Evolutionary conservation across 2,113 vertebrate species (phyloP), one percentile per base, ranked within the genome.

Genomic region (Albula glossodonta): DNA sequence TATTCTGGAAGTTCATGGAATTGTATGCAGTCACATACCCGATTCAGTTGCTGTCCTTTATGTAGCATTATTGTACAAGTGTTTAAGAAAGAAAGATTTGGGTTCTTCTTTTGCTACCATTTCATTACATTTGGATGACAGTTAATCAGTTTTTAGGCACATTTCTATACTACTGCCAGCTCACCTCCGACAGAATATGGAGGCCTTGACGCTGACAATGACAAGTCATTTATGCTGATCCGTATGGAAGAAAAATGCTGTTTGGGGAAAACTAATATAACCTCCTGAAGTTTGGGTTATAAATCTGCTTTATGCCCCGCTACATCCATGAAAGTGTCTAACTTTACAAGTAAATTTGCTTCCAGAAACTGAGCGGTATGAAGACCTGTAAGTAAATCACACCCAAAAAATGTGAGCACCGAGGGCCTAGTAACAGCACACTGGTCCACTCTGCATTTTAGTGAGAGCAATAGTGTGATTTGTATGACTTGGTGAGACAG

Each of bases 331-430:
- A 74, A 74, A 74, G 17, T 74, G 70, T 31, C 70, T 25, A 74
- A 74, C 70, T 74, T 74, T 74, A 74, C 70, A 74, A 74, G 70
- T 74, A 74, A 74, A 74, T 74, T 74, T 74, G 70, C 8, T 74
- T 74, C 70, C 22, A n/a, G 70, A 74, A 74, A n/a, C 70, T 56
- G 22, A 74, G 70, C 70, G 31, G 70, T 31, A 10, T n/a, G 8
- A 8, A 74, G 70, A 31, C 70, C 22, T 31, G 31, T 74, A 31
- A 74, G 70, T 74, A 74, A 74, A 74, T 74, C 70, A 74, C n/a
- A 9, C 4, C n/a, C 70, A 8, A 31, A 74, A 74, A 74, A 74
- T 9, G 63, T 74, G n/a, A n/a, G 7, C 22, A n/a, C 25, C 70
- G 2, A 74, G 6, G 70, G 70, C 70, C n/a, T 31, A 31, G 70